Conservation (phyloP, 2,113 vertebrate genomes). For the Oreochromis tanganicae region DNA sequence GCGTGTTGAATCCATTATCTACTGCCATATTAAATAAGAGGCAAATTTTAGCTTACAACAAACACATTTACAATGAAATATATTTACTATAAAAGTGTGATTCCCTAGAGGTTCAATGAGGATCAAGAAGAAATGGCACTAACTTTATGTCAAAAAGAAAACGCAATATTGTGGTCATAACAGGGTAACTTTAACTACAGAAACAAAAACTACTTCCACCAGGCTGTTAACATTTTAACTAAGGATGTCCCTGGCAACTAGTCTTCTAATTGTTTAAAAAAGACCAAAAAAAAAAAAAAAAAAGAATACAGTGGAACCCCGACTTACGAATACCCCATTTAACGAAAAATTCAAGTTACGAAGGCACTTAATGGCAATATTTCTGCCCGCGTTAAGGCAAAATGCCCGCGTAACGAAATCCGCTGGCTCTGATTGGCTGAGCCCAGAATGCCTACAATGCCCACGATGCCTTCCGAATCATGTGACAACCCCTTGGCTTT, state of each 20-base stretch:
- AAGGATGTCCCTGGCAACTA: background rate
- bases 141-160: background rate
- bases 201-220: background rate
- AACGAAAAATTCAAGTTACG: too few species aligned
- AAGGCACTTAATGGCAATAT: too few species aligned
- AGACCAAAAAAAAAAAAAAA: too few species aligned
- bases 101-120: background rate
- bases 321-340: too few species aligned
- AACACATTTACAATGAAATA: background rate
- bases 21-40: background rate
- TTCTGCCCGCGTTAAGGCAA: too few species aligned
- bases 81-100: background rate
- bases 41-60: background rate
- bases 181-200: background rate
- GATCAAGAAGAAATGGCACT: background rate
- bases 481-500: too few species aligned
- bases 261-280: background rate
- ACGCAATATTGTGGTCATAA: background rate
- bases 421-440: too few species aligned
- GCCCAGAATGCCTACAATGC: too few species aligned
- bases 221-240: background rate
- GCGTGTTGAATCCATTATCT: background rate
- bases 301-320: too few species aligned
- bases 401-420: too few species aligned
- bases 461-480: too few species aligned